Conservation (phyloP, 2,888 invertebrate species). For the Himalopsyche kuldschensis region DNA sequence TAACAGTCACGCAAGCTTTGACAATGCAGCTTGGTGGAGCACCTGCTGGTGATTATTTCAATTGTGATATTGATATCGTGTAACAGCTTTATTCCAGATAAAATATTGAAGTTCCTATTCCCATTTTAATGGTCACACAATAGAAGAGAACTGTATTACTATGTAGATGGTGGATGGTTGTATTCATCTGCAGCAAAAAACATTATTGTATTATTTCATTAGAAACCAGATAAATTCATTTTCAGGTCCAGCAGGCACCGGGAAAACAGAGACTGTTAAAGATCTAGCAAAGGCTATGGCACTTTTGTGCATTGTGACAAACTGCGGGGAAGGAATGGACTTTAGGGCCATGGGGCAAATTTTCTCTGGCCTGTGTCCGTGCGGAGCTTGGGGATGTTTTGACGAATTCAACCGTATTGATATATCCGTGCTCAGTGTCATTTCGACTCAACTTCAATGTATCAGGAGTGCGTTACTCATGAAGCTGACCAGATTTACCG, state of each 20-base stretch:
- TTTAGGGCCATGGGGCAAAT: conserved; percentile 79
- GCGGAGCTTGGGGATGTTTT: conserved; percentile 95
- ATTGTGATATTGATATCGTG: neutral
- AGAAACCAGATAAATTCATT: neutral
- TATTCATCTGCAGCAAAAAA: neutral
- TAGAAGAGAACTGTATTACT: too few species aligned
- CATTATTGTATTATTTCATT: neutral
- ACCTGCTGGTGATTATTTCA: conserved; percentile 68
- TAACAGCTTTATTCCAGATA: neutral
- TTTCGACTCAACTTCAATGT: conserved; percentile 88
- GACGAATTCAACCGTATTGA: conserved; percentile 95
- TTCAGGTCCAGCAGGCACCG: conserved; percentile 75
- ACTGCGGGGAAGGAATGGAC: conserved; percentile 95
- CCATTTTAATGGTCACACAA: too few species aligned
- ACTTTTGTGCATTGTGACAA: conserved; percentile 80
- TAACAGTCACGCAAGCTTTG: conserved; percentile 90
- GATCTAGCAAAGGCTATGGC: conserved; percentile 90
- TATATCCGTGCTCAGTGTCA: conserved; percentile 88
- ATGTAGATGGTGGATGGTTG: too few species aligned
- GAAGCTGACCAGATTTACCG: conserved; percentile 74
- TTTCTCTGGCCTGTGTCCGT: conserved; percentile 76
- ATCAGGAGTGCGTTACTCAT: conserved; percentile 81
- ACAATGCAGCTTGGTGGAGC: conserved; percentile 91
- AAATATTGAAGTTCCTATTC: too few species aligned
- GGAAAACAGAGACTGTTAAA: conserved; percentile 90